phyloP scores from a whole-genome alignment of 2,797 vertebrate species.

The Uromys caudimaculatus region DNA sequence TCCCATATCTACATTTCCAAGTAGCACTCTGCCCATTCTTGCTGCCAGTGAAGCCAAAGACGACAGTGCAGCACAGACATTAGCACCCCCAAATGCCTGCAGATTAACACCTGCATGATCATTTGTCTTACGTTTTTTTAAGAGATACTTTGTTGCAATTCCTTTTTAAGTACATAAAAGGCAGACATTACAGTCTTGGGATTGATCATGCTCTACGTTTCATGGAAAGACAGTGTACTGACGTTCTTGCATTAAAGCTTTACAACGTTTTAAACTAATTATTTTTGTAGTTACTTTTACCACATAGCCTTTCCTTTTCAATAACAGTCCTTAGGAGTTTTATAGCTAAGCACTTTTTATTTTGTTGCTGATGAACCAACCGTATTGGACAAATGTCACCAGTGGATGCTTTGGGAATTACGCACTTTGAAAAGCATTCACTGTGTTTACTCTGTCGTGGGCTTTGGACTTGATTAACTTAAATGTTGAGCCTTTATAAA shows the following conservation, averaged over 20 bases:
- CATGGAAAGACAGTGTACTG: slow-evolving; percentile 89
- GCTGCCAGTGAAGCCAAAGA: slow-evolving; percentile 89
- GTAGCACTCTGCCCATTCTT: slow-evolving; percentile 75
- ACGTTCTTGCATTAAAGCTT: slow-evolving; percentile 91
- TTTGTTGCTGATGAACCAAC: slow-evolving; percentile 87
- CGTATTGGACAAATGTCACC: slow-evolving; percentile 83
- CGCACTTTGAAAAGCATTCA: slow-evolving; percentile 82
- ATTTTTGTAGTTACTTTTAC: slow-evolving; percentile 98
- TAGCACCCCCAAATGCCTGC: slow-evolving; percentile 85
- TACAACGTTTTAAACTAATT: slow-evolving; percentile 93
- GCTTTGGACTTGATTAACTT: slow-evolving; percentile 80
- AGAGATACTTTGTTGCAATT: slow-evolving; percentile 84
- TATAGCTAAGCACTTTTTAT: slow-evolving; percentile 89
- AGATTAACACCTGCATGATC: slow-evolving; percentile 89
- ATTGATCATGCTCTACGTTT: slow-evolving; percentile 90
- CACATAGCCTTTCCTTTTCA: slow-evolving; percentile 92
- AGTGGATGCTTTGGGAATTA: slow-evolving; percentile 81
- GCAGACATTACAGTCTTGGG: slow-evolving; percentile 87
- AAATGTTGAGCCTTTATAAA: slow-evolving; percentile 75
- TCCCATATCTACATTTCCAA: slow-evolving; percentile 76
- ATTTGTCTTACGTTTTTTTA: slow-evolving; percentile 65
- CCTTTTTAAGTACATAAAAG: slow-evolving; percentile 86
- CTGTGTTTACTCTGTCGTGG: slow-evolving; percentile 70
- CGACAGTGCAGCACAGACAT: slow-evolving; percentile 78
- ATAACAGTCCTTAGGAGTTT: slow-evolving; percentile 91